A percentile compares a stretch with the other conserved stretches of the same genome.
Evolutionary conservation across 2,797 vertebrate genomes (phyloP).

Genomic region (Gymnoscopelus braueri): DNA sequence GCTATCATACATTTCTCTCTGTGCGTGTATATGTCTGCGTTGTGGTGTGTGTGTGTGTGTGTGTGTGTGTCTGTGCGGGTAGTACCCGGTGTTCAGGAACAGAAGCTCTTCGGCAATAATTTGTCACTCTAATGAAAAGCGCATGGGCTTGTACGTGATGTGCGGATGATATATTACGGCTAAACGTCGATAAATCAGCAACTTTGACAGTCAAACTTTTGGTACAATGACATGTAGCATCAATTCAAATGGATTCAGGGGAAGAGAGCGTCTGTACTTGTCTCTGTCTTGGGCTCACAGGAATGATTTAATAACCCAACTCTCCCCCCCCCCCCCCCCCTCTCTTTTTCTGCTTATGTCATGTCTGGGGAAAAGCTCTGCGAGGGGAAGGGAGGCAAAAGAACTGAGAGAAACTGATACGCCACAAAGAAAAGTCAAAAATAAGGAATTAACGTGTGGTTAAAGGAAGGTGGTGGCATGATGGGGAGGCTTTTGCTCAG

Average conservation of each 20-base stretch:
- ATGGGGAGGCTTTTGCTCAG: slow-evolving; percentile 33
- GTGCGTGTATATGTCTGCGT: slow-evolving; percentile 50
- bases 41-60: slow-evolving; percentile 22
- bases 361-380: slow-evolving; percentile 55
- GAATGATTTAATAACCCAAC: slow-evolving; percentile 75
- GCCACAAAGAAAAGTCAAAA: slow-evolving; percentile 61
- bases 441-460: slow-evolving; percentile 39
- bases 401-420: slow-evolving; percentile 32
- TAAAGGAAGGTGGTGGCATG: slow-evolving; percentile 39
- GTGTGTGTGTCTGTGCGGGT: slow-evolving; percentile 22
- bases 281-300: slow-evolving; percentile 59
- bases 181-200: slow-evolving; percentile 79
- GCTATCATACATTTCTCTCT: slow-evolving; percentile 26
- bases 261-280: slow-evolving; percentile 30
- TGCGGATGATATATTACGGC: slow-evolving; percentile 74
- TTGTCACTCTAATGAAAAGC: slow-evolving; percentile 80
- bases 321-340: too few relatives aligned
- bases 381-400: slow-evolving; percentile 9
- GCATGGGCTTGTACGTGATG: slow-evolving; percentile 57
- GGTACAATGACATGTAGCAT: slow-evolving; percentile 73
- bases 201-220: slow-evolving; percentile 74
- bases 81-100: slow-evolving; percentile 42
- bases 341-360: slow-evolving; percentile 70
- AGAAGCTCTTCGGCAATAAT: slow-evolving; percentile 70
- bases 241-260: slow-evolving; percentile 68